These are phyloP conservation scores for Drosophila truncata DNA, from an alignment of 1,140 invertebrate species.

Conservation along the genomic window DNA sequence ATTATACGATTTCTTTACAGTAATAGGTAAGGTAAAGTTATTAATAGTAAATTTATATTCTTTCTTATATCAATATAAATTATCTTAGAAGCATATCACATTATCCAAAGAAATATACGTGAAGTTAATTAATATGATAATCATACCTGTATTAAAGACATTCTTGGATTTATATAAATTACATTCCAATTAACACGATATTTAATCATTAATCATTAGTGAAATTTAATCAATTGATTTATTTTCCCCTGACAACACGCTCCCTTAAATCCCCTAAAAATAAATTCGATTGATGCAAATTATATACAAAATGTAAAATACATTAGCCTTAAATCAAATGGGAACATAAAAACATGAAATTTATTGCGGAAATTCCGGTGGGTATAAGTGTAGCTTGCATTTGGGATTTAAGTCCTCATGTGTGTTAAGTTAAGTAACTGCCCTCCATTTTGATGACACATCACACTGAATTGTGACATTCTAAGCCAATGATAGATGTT, in stretches of 20 bases:
- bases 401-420: background rate
- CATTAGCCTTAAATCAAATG: constrained; percentile 17
- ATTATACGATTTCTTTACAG: too few species aligned
- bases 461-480: constrained; percentile 8
- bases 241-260: background rate
- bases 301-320: background rate
- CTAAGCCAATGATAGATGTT: constrained; percentile 33
- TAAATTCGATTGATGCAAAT: constrained; percentile 6
- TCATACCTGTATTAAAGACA: background rate
- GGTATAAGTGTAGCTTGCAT: constrained; percentile 7
- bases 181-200: background rate
- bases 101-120: background rate
- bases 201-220: background rate
- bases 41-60: too few species aligned
- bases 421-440: constrained; percentile 7
- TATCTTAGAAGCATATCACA: background rate
- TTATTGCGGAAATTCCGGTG: constrained; percentile 44
- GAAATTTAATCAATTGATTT: background rate
- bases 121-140: background rate
- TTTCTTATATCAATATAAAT: background rate
- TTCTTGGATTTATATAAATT: background rate
- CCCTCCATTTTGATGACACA: constrained; percentile 13
- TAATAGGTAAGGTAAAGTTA: too few species aligned
- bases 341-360: constrained; percentile 37
- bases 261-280: background rate